Evolutionary conservation across 2,888 invertebrate genomes (phyloP), one percentile per base, ranked within the genome.

Genomic region (Phaonia tiefii): DNA sequence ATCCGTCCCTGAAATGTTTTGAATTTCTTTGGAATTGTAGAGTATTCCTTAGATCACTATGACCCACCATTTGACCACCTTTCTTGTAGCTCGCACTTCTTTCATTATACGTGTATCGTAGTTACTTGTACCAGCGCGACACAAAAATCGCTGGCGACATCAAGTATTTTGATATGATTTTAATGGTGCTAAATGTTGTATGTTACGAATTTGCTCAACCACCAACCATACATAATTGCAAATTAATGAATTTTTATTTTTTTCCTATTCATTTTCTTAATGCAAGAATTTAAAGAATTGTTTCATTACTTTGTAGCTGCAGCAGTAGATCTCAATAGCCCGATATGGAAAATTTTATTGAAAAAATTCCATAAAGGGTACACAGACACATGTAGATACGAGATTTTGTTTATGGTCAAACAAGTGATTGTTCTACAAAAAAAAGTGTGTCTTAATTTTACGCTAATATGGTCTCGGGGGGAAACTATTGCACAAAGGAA

Each of bases 111-210:
- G n/a, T n/a, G n/a, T n/a, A n/a, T n/a, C n/a, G n/a, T n/a, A n/a
- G n/a, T n/a, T n/a, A n/a, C n/a, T n/a, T n/a, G n/a, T n/a, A n/a
- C n/a, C n/a, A n/a, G n/a, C n/a, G n/a, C n/a, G n/a, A n/a, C n/a
- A 31, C 31, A 31, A 3, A 3, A 31, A 31, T 31, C 4, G 8
- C 31, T 31, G 31, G 31, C 8, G 31, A 3, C 8, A 31, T 17
- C 39, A 60, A 42, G 5, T 63, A 56, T 74, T 56, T 74, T 74
- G 13, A 60, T 67, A 60, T 67, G 58, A 60, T 42, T 65, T 71
- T 67, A 51, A 72, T 72, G 71, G 49, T 20, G 20, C 25, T 42
- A 54, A 69, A 54, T 69, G 7, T 39, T 63, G 11, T 63, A 46
- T 39, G 39, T 63, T 42, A 31, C 31, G 31, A 31, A 31, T 31